Conservation (phyloP, 35 echinoderm and acorn worm species). For the Ptychodera flava region DNA sequence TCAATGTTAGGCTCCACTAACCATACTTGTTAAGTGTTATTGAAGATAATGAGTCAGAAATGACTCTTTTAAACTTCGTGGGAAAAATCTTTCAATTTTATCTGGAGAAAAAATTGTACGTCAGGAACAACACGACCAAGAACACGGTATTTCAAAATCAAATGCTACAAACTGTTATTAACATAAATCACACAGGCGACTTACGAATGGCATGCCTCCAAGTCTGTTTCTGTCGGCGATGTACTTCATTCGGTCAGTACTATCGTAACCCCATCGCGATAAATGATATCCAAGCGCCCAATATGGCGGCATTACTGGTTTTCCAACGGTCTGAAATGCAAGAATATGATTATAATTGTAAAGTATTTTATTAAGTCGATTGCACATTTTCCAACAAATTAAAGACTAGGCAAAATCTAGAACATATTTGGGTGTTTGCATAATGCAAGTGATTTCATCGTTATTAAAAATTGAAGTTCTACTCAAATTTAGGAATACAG, state of each 20-base stretch:
- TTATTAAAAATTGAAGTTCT: not conserved
- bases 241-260: constrained; percentile 21
- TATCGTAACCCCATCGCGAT: constrained; percentile 37
- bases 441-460: not conserved
- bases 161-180: no score
- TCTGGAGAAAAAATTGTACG: no score
- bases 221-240: constrained; percentile 45
- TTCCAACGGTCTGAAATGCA: constrained; percentile 15
- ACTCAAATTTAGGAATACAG: not conserved
- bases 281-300: constrained; percentile 75
- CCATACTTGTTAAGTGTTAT: no score
- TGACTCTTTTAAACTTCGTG: no score
- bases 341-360: not conserved
- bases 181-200: no score
- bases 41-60: no score
- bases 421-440: not conserved
- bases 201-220: constrained; percentile 62
- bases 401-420: not conserved
- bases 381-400: not conserved
- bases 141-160: no score
- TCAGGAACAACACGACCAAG: no score
- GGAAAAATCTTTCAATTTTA: no score
- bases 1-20: no score
- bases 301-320: constrained; percentile 75
- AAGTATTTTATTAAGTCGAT: not conserved